Base-by-base conservation (phyloP, 2,888 invertebrate genomes). In the Pediacus dermestoides region DNA sequence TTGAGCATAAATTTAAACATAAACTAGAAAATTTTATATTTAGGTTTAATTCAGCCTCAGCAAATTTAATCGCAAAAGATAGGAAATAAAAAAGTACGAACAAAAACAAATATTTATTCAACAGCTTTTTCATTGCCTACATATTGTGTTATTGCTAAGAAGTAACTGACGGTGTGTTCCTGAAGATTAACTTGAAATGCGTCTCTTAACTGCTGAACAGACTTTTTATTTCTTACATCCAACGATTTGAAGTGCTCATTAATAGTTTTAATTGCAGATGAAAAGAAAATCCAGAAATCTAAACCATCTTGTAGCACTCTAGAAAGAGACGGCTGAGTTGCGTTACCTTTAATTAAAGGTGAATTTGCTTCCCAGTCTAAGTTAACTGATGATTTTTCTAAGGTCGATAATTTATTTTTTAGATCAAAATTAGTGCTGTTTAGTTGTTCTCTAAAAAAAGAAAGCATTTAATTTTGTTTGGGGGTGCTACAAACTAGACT, bases 61-160 rank as follows among this genome's bases (percentile, higher is more conserved):
- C n/a, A n/a, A n/a, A n/a, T n/a, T n/a, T n/a, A n/a, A n/a, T n/a
- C n/a, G n/a, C n/a, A n/a, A n/a, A 8, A 18, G 18, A 18, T 18
- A 18, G 6, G 8, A 18, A 18, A 4, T 18, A 18, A 18, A 4
- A 18, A 18, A 18, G 4, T 18, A 6, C 8, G 4, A 18, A 6
- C 18, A 18, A 18, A 23, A 23, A n/a, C n/a, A 23, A 31, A 25
- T 23, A 27, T 16, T 13, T 25, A 14, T 42, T 36, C 46, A 35
- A 59, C 43, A 35, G 40, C 48, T 42, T 56, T 57, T 32, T 57
- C 50, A 44, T 61, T 58, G 39, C 52, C 49, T 23, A 66, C 53
- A 55, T 67, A 67, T 44, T 67, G 67, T 14, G 62, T 62, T 37
- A 67, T 44, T 23, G 65, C 62, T 39, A 67, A 42, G 21, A 62